Evolutionary conservation across 2,113 vertebrate species (phyloP).

Genomic region (Podarcis raffonei): DNA sequence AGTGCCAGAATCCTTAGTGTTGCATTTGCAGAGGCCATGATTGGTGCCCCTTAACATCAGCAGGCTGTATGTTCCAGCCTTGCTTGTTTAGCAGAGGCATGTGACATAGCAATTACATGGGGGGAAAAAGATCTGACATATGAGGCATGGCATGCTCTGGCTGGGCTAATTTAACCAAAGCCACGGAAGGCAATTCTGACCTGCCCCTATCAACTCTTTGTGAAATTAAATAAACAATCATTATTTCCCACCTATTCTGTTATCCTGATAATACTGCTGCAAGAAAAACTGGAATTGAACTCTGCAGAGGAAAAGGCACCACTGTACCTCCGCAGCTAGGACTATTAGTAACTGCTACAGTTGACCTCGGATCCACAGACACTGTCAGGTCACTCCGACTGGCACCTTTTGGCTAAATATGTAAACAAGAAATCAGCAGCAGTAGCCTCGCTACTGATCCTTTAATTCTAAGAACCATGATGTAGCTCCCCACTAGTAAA

Average conservation of each 20-base stretch:
- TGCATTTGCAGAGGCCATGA: neutral
- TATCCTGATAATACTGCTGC: neutral
- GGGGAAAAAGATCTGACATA: neutral
- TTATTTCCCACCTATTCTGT: neutral
- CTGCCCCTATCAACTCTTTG: neutral
- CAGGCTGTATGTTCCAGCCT: neutral
- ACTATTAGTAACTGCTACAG: neutral
- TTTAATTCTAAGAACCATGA: conserved; percentile 6
- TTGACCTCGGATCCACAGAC: neutral
- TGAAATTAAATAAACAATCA: neutral
- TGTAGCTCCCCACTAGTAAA: conserved; percentile 21
- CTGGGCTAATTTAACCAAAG: neutral
- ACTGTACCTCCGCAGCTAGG: neutral
- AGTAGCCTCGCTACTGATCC: neutral
- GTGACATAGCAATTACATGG: neutral
- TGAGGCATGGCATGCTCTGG: neutral
- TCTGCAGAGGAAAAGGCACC: neutral
- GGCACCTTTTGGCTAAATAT: neutral
- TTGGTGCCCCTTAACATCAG: neutral
- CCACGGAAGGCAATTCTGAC: neutral
- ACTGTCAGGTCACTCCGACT: neutral
- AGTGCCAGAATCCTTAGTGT: neutral
- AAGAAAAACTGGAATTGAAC: neutral
- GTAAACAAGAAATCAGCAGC: neutral
- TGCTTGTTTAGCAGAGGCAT: neutral